Evolutionary conservation across 2,113 vertebrate species (phyloP), one percentile per base, ranked within the genome.

Genomic region (Hystrix cristata): DNA sequence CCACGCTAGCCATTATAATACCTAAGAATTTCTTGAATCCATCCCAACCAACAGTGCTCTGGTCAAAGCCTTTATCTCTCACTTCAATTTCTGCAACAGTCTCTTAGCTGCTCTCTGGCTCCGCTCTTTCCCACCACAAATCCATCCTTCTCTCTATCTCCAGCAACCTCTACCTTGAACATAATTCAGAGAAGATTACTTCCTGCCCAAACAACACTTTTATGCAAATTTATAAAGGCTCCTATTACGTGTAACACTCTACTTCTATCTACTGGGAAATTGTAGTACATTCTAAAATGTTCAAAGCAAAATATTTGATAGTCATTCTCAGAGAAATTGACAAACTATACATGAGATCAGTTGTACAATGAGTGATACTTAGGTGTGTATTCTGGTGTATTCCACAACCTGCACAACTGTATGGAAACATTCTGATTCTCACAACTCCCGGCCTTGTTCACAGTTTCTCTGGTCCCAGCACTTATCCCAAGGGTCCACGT

Each of bases 321-420:
- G 29, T 76, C 23, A 84, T 84, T 90, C 87, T 96, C 23, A 92
- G 86, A 64, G 57, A 94, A 93, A 82, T 0, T 80, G 25, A 80
- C 19, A 72, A 74, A 78, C 27, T 55, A 72, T 60, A 86, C 18
- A 48, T 4, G 53, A 76, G 48, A 60, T 71, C 72, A 62, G 14
- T 55, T 74, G 23, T 46, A 0, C 19, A 18, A 38, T 21, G 43
- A 38, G 11, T 25, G 23, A 31, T 34, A 71, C 31, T 53, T 71
- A 12, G 25, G 46, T 81, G 43, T 48, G 21, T 5, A 27, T 79
- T 34, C 62, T 67, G 59, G 12, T 55, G 3, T 7, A 31, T 6
- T 53, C 31, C 11, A 65, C 60, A 48, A n/a, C 48, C 34, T 72
- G 7, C 9, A 6, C n/a, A 53, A 43, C 18, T 19, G 3, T 16